phyloP scores from a whole-genome alignment of 2,797 vertebrate genomes.

The Zenarchopterus dispar region DNA sequence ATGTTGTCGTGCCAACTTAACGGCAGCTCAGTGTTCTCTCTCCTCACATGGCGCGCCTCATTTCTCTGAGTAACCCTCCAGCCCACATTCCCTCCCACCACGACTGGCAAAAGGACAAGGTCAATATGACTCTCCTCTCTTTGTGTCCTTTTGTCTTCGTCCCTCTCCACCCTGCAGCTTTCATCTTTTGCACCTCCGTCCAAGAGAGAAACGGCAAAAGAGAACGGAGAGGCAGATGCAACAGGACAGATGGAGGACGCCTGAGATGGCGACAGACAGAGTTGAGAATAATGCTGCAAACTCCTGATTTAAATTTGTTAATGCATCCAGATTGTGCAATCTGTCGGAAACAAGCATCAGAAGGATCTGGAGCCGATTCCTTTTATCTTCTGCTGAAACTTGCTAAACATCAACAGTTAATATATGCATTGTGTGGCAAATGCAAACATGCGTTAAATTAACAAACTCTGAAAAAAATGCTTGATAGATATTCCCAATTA shows the following conservation, averaged over 20 bases:
- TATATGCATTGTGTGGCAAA: constrained; percentile 31
- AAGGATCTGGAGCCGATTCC: constrained; percentile 41
- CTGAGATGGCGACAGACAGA: constrained; percentile 60
- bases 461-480: constrained; percentile 13
- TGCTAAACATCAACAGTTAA: constrained; percentile 17
- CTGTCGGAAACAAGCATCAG: constrained; percentile 24
- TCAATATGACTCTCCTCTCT: constrained; percentile 70
- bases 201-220: constrained; percentile 49
- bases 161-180: constrained; percentile 74
- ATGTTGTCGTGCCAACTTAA: constrained; percentile 64
- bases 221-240: constrained; percentile 62
- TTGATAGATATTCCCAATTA: constrained; percentile 51
- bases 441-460: constrained; percentile 8
- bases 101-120: constrained; percentile 78
- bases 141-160: constrained; percentile 45
- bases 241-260: constrained; percentile 68
- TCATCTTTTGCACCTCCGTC: constrained; percentile 71
- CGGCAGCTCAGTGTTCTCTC: constrained; percentile 59
- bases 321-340: constrained; percentile 30
- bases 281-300: constrained; percentile 60
- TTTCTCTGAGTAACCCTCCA: constrained; percentile 54
- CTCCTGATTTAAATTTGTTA: constrained; percentile 57
- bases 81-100: constrained; percentile 51
- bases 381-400: constrained; percentile 23
- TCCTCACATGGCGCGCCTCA: constrained; percentile 60